Evolutionary conservation across 2,888 invertebrate species (phyloP).

Genomic region (Drosophila bunnanda): DNA sequence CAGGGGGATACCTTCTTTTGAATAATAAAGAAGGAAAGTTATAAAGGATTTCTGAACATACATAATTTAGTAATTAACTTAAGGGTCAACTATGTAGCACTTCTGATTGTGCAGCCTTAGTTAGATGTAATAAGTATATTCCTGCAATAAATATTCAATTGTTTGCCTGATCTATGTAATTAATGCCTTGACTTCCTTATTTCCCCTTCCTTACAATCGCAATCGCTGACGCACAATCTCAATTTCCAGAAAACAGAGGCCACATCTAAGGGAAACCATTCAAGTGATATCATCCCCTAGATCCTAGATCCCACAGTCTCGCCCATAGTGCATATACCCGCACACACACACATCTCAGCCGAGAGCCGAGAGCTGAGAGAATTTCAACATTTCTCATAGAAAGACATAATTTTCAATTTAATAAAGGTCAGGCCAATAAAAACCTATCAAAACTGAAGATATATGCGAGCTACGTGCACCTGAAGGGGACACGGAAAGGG

Average conservation of each 20-base stretch:
- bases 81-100: too few species aligned
- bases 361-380: conserved; percentile 16
- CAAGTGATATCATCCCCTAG: background rate
- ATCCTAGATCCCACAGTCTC: background rate
- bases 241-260: background rate
- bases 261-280: background rate
- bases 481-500: conserved; percentile 59
- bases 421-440: conserved; percentile 75
- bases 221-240: background rate
- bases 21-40: too few species aligned
- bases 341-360: background rate
- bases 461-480: conserved; percentile 74
- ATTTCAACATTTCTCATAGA: conserved; percentile 78
- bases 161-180: background rate
- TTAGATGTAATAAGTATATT: too few species aligned
- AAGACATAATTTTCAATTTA: conserved; percentile 79
- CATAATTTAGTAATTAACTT: too few species aligned
- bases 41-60: too few species aligned
- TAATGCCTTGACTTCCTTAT: background rate
- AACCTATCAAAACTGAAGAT: conserved; percentile 75
- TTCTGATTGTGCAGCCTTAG: too few species aligned
- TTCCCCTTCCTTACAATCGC: background rate
- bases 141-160: background rate
- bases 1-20: conserved; percentile 7
- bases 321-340: conserved; percentile 9